A percentile compares a stretch with the other conserved stretches of the same genome.
These are phyloP conservation scores for Linepithema humile DNA, from an alignment of 1,140 invertebrate genomes.

Conservation along the genomic window DNA sequence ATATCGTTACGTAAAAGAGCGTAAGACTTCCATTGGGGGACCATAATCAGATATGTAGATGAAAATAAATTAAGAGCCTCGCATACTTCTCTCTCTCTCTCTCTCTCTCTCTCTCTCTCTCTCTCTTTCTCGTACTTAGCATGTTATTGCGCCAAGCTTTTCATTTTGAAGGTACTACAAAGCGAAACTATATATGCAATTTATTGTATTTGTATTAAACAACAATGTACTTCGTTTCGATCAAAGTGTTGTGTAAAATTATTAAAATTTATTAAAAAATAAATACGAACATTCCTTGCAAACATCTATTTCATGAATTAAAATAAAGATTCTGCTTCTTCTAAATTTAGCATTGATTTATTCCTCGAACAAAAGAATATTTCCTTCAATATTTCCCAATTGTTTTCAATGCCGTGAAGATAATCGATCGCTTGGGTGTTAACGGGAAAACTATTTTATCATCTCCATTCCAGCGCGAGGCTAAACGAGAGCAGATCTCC, in stretches of 20 bases:
- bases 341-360: neutral
- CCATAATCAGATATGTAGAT: neutral
- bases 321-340: neutral
- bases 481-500: neutral
- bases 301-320: neutral
- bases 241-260: slow-evolving; percentile 7
- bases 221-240: slow-evolving; percentile 11
- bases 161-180: neutral
- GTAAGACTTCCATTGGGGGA: neutral
- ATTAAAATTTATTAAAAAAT: slow-evolving; percentile 1
- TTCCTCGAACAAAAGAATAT: neutral
- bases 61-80: neutral
- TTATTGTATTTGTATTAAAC: neutral
- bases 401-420: neutral
- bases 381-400: neutral
- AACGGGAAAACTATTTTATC: slow-evolving; percentile 1
- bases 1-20: neutral
- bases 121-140: neutral
- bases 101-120: neutral
- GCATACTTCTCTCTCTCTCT: neutral
- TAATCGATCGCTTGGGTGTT: neutral
- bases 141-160: neutral
- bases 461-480: neutral
- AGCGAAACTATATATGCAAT: neutral
- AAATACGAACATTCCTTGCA: neutral